Evolutionary conservation across 1,140 invertebrate species (phyloP), one percentile per base, ranked within the genome.

Genomic region (Dreissena polymorpha): DNA sequence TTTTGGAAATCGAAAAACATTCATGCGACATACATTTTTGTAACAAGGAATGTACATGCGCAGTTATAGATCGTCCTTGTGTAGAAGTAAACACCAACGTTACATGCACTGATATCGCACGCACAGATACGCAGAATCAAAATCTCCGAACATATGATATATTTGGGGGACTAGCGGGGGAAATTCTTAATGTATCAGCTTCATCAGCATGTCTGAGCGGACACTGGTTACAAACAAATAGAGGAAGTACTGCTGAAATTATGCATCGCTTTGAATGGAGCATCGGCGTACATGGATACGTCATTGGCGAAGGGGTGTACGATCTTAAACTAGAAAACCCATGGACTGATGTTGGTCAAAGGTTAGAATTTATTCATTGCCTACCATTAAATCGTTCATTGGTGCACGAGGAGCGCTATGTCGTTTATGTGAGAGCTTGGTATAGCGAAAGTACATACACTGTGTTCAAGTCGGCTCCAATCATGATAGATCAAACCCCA

Each of bases 1-100:
- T 29, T 12, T 51, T 77, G 2, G 64, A 77, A 77, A 23, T 77
- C 7, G 60, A 77, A 51, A 77, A 67, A 77, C 74, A 77, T 25
- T 77, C 74, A 14, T 77, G 74, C 51, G 64, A 65, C 23, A 51
- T 65, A 23, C 74, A 77, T 25, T 77, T 39, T 25, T 77, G 74
- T 23, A 77, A 77, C 39, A 77, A 67, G 10, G 74, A 77, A 18
- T 77, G 74, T 49, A 77, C 74, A 13, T 77, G 74, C 64, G 74
- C 74, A 67, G 63, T 77, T n/a, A 23, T 77, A 21, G 74, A 63
- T 10, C 16, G 29, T 16, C 49, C n/a, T 3, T 77, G 74, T 27
- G 49, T 65, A 14, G 13, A 64, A 13, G 13, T 16, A 23, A 25
- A 65, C 5, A 64, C 29, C 13, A 67, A 51, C 13, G 10, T 21